Percentiles rank a stretch among this genome's conserved stretches.
Conservation (phyloP, 2,797 vertebrate species). For the Anniella stebbinsi region DNA sequence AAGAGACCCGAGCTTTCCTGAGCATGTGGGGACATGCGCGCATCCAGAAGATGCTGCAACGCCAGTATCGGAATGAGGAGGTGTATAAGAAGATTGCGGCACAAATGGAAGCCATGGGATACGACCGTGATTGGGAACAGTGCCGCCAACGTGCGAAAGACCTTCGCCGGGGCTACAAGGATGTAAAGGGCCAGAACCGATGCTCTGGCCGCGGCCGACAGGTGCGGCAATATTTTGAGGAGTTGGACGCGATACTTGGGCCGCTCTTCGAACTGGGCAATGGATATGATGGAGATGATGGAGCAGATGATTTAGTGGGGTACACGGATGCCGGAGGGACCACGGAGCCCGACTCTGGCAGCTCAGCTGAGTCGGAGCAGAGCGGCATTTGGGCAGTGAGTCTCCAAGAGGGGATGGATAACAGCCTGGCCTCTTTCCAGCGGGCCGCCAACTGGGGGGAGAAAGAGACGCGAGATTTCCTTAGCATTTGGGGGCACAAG, state of each 20-base stretch:
- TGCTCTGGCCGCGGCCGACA: not conserved
- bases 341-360: too few species aligned
- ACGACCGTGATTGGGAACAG: not conserved
- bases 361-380: not conserved
- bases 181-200: not conserved
- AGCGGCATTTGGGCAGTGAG: not conserved
- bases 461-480: not conserved
- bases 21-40: not conserved
- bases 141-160: not conserved
- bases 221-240: slow-evolving; percentile 11
- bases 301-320: not conserved
- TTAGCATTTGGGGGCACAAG: not conserved
- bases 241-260: not conserved
- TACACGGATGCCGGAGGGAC: not conserved
- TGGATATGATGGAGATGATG: not conserved
- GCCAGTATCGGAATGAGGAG: slow-evolving; percentile 1
- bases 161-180: not conserved
- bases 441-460: slow-evolving; percentile 3
- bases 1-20: slow-evolving; percentile 4
- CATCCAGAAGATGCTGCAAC: not conserved
- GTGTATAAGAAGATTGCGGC: not conserved
- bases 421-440: not conserved
- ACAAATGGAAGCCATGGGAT: not conserved
- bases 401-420: not conserved
- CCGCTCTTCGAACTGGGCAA: not conserved